phyloP scores from a whole-genome alignment of 2,888 invertebrate species.

The Drosophila fungiperda region DNA sequence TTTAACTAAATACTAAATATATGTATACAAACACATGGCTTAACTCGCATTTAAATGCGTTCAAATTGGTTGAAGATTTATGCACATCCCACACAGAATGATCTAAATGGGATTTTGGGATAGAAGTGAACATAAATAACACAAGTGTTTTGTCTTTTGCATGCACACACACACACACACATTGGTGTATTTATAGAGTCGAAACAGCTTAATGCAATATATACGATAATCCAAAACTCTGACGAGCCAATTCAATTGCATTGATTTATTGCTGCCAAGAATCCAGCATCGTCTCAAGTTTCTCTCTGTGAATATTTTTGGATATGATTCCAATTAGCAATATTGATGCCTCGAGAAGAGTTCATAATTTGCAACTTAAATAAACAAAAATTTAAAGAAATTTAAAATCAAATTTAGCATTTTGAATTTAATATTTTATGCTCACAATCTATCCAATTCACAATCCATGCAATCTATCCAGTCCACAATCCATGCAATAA shows the following conservation, averaged over 20 bases:
- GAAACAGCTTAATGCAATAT: constrained; percentile 13
- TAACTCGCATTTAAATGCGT: constrained; percentile 39
- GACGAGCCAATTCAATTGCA: neutral
- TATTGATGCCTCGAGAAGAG: neutral
- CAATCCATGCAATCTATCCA: neutral
- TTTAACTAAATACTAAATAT: neutral
- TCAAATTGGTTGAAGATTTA: constrained; percentile 41
- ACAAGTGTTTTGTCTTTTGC: neutral
- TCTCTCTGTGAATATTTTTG: neutral
- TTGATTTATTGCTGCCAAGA: constrained; percentile 10
- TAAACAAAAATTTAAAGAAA: neutral
- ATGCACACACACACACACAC: neutral
- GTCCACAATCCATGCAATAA: neutral
- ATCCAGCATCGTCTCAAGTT: neutral
- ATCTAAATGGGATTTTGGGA: constrained; percentile 27
- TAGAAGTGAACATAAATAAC: constrained; percentile 36
- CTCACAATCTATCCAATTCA: neutral
- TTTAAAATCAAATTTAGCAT: neutral
- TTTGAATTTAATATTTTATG: neutral
- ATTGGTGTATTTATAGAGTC: constrained; percentile 26
- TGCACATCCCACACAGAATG: constrained; percentile 56
- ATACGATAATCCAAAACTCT: constrained; percentile 1
- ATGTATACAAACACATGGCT: constrained; percentile 14
- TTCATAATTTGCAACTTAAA: neutral
- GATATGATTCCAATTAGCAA: neutral